phyloP scores from a whole-genome alignment of 2,888 invertebrate species.

The Ptychoptera albimana region DNA sequence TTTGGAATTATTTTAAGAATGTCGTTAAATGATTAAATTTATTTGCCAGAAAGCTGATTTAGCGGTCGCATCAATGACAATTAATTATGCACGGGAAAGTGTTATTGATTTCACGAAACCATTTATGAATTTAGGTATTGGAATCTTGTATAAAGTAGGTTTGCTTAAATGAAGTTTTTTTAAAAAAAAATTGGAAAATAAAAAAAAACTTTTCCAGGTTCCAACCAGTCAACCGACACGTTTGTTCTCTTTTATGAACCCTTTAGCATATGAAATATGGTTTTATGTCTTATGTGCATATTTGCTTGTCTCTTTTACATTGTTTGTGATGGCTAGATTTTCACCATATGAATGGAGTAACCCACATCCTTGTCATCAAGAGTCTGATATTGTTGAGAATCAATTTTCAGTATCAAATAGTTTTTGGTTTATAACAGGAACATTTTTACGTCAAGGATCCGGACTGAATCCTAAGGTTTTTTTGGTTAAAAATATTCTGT shows the following conservation, averaged over 20 bases:
- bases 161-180: too few relatives aligned
- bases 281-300: conserved; percentile 87
- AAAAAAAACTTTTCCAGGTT: conserved; percentile 39
- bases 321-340: conserved; percentile 93
- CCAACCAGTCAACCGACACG: conserved; percentile 77
- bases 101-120: conserved; percentile 95
- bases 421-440: conserved; percentile 84
- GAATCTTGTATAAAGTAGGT: conserved; percentile 82
- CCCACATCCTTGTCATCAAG: conserved; percentile 61
- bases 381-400: conserved; percentile 77
- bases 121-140: conserved; percentile 94
- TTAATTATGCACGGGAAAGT: conserved; percentile 82
- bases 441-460: conserved; percentile 73
- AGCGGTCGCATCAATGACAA: conserved; percentile 94
- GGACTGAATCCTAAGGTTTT: conserved; percentile 69
- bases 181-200: conserved; percentile 17
- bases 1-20: neutral
- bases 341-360: conserved; percentile 93
- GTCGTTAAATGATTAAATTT: neutral
- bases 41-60: conserved; percentile 73
- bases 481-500: neutral
- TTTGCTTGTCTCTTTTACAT: conserved; percentile 79
- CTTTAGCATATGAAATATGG: conserved; percentile 94
- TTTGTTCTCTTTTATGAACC: conserved; percentile 91
- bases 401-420: conserved; percentile 92